Conservation (phyloP, 2,888 invertebrate genomes). For the Bembecia ichneumoniformis region DNA sequence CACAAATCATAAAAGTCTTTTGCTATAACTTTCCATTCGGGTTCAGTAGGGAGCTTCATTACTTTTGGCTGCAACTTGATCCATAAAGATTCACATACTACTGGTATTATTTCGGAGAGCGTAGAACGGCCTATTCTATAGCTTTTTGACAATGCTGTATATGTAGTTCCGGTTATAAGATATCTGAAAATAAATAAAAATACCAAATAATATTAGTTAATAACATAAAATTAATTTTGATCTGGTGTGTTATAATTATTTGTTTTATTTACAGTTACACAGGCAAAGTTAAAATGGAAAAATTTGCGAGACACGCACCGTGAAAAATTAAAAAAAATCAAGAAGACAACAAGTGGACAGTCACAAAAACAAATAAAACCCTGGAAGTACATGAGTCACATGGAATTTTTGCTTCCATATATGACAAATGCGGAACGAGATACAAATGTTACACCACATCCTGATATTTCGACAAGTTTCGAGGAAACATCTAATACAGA, state of each 20-base stretch:
- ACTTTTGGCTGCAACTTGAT: conserved; percentile 8
- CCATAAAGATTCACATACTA: conserved; percentile 9
- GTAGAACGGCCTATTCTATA: conserved; percentile 9
- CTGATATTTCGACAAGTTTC: conserved; percentile 9
- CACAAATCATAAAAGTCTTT: too few relatives aligned
- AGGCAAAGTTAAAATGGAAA: conserved; percentile 11
- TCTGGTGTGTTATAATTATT: too few relatives aligned
- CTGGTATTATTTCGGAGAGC: conserved; percentile 10
- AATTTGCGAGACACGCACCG: conserved; percentile 13
- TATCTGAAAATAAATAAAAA: conserved; percentile 10
- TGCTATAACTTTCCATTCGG: too few relatives aligned
- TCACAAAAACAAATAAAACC: conserved; percentile 11
- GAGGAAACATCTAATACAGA: too few relatives aligned
- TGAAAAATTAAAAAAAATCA: conserved; percentile 12
- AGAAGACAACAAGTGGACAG: conserved; percentile 12
- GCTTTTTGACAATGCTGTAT: conserved; percentile 4
- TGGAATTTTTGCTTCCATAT: conserved; percentile 11
- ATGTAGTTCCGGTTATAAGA: conserved; percentile 7
- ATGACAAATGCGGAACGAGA: conserved; percentile 9
- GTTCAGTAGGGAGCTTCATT: too few relatives aligned
- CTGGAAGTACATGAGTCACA: conserved; percentile 13
- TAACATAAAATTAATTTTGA: conserved; percentile 3
- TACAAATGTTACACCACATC: conserved; percentile 5
- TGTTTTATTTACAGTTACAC: conserved; percentile 11
- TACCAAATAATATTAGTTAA: conserved; percentile 8